Evolutionary conservation across 1,140 invertebrate species (phyloP).

Genomic region (Tetramorium parvispinum): DNA sequence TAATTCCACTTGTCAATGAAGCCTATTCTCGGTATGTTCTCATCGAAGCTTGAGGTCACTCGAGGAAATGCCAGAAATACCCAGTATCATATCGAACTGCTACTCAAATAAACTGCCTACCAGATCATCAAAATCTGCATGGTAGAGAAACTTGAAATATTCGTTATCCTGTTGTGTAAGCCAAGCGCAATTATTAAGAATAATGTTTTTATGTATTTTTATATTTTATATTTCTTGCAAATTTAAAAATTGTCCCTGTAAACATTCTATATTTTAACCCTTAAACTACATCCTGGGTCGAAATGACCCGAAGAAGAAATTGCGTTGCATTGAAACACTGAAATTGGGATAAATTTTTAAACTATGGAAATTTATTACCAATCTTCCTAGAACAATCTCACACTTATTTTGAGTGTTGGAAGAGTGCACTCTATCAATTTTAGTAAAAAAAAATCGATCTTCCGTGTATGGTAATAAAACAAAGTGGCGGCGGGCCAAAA

Average conservation of each 20-base stretch:
- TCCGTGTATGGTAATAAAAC: too few relatives aligned
- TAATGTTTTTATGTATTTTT: not conserved
- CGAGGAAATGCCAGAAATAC: conserved; percentile 42
- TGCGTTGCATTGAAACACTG: too few relatives aligned
- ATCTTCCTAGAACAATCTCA: too few relatives aligned
- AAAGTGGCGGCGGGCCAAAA: too few relatives aligned
- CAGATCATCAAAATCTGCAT: not conserved
- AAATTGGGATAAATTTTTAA: too few relatives aligned
- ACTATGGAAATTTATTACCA: too few relatives aligned
- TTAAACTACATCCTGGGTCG: too few relatives aligned
- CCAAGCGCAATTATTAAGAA: not conserved
- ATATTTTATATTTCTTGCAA: not conserved
- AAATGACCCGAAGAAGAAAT: too few relatives aligned
- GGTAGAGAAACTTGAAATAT: not conserved
- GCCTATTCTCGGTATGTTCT: conserved; percentile 25
- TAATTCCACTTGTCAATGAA: conserved; percentile 57
- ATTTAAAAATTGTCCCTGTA: not conserved
- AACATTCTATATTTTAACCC: not conserved
- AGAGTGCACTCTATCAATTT: too few relatives aligned
- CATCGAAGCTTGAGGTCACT: conserved; percentile 30
- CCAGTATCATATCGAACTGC: conserved; percentile 4
- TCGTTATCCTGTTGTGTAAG: not conserved
- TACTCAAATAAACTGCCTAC: conserved; percentile 21
- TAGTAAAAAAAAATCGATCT: too few relatives aligned
- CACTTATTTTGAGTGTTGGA: too few relatives aligned